A percentile compares a stretch with the other conserved stretches of the same genome.
Evolutionary conservation across 2,113 vertebrate genomes (phyloP).

Genomic region (Tapirus terrestris): DNA sequence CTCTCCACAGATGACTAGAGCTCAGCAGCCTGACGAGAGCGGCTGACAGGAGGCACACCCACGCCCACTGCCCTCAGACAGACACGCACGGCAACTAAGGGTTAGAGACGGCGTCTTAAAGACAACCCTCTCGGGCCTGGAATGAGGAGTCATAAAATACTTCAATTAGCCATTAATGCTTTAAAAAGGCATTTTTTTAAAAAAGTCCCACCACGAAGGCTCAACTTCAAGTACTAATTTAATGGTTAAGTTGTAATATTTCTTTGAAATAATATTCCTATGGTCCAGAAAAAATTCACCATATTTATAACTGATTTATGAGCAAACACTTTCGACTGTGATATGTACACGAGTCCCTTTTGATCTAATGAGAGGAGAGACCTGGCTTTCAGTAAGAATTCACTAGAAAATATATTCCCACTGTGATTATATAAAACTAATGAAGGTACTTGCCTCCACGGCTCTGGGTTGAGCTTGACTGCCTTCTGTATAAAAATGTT

Average conservation of each 20-base stretch:
- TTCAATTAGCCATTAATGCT: constrained; percentile 86
- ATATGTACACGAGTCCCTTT: constrained; percentile 84
- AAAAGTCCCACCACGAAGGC: constrained; percentile 85
- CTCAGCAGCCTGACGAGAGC: constrained; percentile 69
- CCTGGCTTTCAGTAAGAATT: constrained; percentile 80
- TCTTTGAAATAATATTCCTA: constrained; percentile 90
- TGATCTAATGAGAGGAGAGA: constrained; percentile 80
- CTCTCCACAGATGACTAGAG: constrained; percentile 75
- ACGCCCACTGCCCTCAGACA: constrained; percentile 67
- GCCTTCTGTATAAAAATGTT: constrained; percentile 66
- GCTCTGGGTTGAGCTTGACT: constrained; percentile 44
- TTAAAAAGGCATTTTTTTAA: constrained; percentile 82
- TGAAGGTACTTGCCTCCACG: constrained; percentile 52
- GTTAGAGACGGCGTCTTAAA: constrained; percentile 75
- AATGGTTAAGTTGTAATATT: constrained; percentile 86
- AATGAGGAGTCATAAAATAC: constrained; percentile 86
- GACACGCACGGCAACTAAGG: background rate
- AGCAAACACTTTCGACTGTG: constrained; percentile 80
- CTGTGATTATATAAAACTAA: constrained; percentile 60
- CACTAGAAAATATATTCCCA: constrained; percentile 74
- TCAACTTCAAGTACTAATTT: constrained; percentile 89
- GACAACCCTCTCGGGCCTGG: constrained; percentile 82
- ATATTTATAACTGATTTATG: constrained; percentile 86
- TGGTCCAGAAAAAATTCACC: constrained; percentile 88
- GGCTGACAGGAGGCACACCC: constrained; percentile 65